Percentiles rank a stretch among this genome's conserved stretches.
Conservation (phyloP, 2,113 vertebrate genomes). For the Spheniscus mendiculus region DNA sequence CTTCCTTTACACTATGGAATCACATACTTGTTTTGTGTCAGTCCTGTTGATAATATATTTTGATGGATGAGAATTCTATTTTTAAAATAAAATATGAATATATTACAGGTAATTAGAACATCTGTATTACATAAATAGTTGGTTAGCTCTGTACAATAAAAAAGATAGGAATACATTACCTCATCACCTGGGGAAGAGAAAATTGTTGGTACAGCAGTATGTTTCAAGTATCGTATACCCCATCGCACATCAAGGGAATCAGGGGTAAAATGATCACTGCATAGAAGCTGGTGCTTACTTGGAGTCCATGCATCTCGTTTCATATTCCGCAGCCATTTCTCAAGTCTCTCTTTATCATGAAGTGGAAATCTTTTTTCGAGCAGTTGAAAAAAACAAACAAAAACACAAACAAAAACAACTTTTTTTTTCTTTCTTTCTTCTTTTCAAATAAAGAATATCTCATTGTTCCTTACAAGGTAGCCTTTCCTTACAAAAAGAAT, state of each 20-base stretch:
- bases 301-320: constrained; percentile 83
- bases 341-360: constrained; percentile 83
- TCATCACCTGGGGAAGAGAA: constrained; percentile 78
- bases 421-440: neutral
- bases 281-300: constrained; percentile 88
- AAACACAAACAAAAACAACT: neutral
- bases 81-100: neutral
- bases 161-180: constrained; percentile 33
- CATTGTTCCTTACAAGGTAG: neutral
- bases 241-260: constrained; percentile 87
- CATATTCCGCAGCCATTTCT: constrained; percentile 89
- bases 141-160: neutral
- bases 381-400: neutral
- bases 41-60: neutral
- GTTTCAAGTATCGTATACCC: constrained; percentile 89
- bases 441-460: neutral
- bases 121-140: neutral
- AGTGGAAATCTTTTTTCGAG: constrained; percentile 82
- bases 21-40: neutral
- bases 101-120: neutral
- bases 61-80: neutral
- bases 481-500: neutral
- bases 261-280: constrained; percentile 87
- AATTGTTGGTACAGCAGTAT: constrained; percentile 83
- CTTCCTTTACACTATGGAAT: neutral